These are phyloP conservation scores for Tyria jacobaeae DNA, from an alignment of 2,888 invertebrate genomes.

Conservation along the genomic window DNA sequence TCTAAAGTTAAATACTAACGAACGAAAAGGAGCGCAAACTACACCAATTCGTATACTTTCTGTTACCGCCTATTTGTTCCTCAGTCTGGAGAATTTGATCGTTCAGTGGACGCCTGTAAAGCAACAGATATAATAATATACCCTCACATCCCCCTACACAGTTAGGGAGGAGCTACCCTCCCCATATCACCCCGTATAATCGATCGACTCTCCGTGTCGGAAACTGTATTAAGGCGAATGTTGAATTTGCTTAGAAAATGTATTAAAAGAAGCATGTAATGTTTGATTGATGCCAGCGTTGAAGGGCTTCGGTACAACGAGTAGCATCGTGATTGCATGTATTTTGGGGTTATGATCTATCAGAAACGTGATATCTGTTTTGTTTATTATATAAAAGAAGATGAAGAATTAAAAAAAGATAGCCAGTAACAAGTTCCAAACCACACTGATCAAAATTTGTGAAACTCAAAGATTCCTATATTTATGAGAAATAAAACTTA, in stretches of 20 bases:
- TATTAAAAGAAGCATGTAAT: conserved; percentile 12
- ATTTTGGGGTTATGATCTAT: neutral
- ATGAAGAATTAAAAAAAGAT: too few species aligned
- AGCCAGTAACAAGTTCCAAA: too few species aligned
- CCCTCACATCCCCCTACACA: conserved; percentile 34
- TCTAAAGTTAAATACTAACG: neutral
- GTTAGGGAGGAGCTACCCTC: conserved; percentile 51
- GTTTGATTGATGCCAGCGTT: conserved; percentile 11
- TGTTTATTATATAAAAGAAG: neutral
- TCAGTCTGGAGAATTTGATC: conserved; percentile 55
- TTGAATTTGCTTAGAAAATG: conserved; percentile 32
- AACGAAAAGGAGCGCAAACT: neutral
- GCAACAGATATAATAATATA: conserved; percentile 54
- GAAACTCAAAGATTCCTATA: too few species aligned
- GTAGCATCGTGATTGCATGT: neutral
- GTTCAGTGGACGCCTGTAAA: conserved; percentile 61
- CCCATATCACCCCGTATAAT: conserved; percentile 62
- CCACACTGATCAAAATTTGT: too few species aligned
- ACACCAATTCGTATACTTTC: neutral
- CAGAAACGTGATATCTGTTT: neutral
- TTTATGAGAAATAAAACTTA: too few species aligned
- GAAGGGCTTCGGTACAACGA: conserved; percentile 1
- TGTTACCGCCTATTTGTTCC: conserved; percentile 28
- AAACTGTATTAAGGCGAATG: conserved; percentile 51
- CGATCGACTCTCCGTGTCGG: conserved; percentile 63